Percentiles rank a stretch among this genome's conserved stretches.
phyloP scores from a whole-genome alignment of 2,797 vertebrate genomes.

The Coluber constrictor region DNA sequence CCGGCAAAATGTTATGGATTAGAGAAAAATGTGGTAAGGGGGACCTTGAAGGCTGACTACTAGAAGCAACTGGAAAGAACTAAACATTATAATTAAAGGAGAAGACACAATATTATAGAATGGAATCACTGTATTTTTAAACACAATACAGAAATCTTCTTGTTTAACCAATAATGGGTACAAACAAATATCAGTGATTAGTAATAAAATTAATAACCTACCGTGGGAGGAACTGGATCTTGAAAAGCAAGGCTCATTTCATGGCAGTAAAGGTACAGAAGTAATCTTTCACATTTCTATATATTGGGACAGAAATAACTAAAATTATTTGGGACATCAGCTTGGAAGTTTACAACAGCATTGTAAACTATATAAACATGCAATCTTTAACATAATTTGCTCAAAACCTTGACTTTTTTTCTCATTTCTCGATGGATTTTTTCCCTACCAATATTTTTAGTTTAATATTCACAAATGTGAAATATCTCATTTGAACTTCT shows the following conservation, averaged over 20 bases:
- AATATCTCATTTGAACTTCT: neutral
- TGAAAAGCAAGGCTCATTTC: constrained; percentile 82
- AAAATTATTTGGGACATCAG: neutral
- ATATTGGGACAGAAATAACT: constrained; percentile 23
- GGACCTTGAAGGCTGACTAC: neutral
- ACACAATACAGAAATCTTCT: neutral
- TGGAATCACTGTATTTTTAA: neutral
- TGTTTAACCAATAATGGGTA: neutral
- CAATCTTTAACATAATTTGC: neutral
- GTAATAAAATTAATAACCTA: constrained; percentile 58
- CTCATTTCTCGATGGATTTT: neutral
- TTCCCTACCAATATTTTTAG: neutral
- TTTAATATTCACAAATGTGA: neutral
- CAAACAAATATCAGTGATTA: neutral
- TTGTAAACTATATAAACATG: neutral
- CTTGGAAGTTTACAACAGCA: neutral
- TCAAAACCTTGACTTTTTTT: neutral
- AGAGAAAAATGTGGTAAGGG: neutral
- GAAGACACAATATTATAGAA: neutral
- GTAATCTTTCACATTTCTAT: constrained; percentile 78
- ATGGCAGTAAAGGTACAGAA: constrained; percentile 78
- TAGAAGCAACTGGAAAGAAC: neutral
- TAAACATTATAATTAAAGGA: neutral
- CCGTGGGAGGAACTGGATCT: constrained; percentile 78
- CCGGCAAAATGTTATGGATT: neutral